phyloP scores from a whole-genome alignment of 2,888 invertebrate species.

The Andrena hattorfiana region DNA sequence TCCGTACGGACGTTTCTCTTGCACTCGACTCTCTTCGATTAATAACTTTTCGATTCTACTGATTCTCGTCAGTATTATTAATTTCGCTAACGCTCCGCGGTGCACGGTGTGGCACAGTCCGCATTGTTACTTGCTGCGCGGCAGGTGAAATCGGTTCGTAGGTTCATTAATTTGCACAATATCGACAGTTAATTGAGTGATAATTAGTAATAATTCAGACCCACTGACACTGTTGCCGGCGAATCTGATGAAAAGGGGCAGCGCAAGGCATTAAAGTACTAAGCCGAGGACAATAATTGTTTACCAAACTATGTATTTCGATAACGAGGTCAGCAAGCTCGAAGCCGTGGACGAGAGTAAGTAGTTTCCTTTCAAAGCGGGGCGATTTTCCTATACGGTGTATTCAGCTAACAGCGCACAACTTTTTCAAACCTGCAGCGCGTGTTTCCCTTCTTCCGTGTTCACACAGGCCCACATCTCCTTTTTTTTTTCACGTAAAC shows the following conservation, averaged over 20 bases:
- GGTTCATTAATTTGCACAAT: slow-evolving; percentile 3
- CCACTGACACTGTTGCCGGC: not conserved
- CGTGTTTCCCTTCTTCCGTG: no score
- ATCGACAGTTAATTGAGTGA: not conserved
- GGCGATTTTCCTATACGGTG: not conserved
- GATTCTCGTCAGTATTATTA: not conserved
- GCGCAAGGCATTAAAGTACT: slow-evolving; percentile 7
- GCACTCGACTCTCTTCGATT: not conserved
- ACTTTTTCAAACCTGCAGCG: no score
- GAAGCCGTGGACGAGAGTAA: not conserved
- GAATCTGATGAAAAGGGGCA: slow-evolving; percentile 22
- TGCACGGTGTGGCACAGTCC: no score
- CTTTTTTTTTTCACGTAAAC: no score
- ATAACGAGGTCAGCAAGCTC: slow-evolving; percentile 4
- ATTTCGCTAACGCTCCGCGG: no score
- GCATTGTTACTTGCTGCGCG: no score
- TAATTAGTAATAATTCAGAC: slow-evolving; percentile 30
- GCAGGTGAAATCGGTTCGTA: not conserved
- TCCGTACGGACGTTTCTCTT: no score
- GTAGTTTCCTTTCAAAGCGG: not conserved
- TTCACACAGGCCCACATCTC: no score
- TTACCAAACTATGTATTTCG: slow-evolving; percentile 26
- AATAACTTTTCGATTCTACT: not conserved
- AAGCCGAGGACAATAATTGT: slow-evolving; percentile 20
- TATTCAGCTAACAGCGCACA: no score